Base-by-base conservation (phyloP, 2,888 invertebrate genomes). In the Oscheius sp. region DNA sequence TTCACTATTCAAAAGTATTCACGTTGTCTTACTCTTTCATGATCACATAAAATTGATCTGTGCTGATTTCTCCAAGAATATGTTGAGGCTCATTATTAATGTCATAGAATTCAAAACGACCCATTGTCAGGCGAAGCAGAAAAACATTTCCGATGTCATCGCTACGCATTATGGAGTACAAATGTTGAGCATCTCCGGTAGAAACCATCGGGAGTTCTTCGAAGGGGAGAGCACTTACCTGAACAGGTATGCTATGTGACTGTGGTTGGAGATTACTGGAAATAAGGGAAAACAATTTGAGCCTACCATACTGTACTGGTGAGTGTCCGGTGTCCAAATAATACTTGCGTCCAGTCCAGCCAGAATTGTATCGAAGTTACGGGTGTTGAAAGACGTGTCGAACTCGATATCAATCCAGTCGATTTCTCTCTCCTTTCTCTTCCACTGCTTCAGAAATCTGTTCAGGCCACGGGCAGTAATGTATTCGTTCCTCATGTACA, bases 291-390 rank as follows among this genome's bases (percentile, higher is more conserved):
- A 9, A 9, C 0, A 50, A 13, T 50, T 13, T 9, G 32, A 33
- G 13, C 35, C 10, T n/a, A 68, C 68, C 2, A 68, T 13, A n/a
- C 55, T 55, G 42, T 55, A 35, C n/a, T 68, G 37, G 55, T 68
- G 68, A 32, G 53, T 35, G 2, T 68, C 55, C 13, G 68, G 68
- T 9, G 68, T 53, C 68, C 68, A 68, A 37, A 68, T 32, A 21
- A 53, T 32, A 55, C 35, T 68, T 7, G 68, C 68, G 21, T 68
- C 42, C 2, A 55, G 33, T 11, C 68, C 68, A 2, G 51, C 68
- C 13, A 68, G 35, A 35, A 68, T 55, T 1, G n/a, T 37, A 33
- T 68, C 42, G 35, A 68, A 68, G 42, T 55, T 68, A n/a, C 68
- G 11, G 1, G 55, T 68, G 32, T 35, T 29, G 37, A 37, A 33